These are phyloP conservation scores for Sturmia bella DNA, from an alignment of 2,888 invertebrate genomes.

Conservation along the genomic window DNA sequence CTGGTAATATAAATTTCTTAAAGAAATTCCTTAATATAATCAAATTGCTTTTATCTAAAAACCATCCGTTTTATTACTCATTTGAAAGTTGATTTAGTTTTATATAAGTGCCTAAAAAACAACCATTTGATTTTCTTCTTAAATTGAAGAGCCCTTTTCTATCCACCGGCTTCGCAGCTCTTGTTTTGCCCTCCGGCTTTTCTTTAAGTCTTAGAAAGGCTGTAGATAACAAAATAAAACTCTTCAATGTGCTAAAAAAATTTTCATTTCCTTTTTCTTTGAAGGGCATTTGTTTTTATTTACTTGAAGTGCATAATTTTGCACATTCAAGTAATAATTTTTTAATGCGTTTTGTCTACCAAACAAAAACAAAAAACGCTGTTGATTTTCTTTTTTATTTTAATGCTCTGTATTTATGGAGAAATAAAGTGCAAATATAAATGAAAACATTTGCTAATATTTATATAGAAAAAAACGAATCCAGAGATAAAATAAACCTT, in stretches of 20 bases:
- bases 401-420: constrained; percentile 47
- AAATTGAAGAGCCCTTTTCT: background rate
- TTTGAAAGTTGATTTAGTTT: no score
- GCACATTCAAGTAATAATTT: constrained; percentile 34
- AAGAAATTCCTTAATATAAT: no score
- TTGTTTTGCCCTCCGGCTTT: constrained; percentile 23
- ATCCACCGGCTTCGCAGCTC: background rate
- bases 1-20: no score
- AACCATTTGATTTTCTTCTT: background rate
- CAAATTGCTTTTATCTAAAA: no score
- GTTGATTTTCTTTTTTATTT: constrained; percentile 38
- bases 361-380: no score
- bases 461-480: no score
- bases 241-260: constrained; percentile 21
- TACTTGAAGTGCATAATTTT: constrained; percentile 25
- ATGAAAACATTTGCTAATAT: background rate
- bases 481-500: constrained; percentile 7
- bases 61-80: no score
- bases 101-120: no score
- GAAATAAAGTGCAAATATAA: constrained; percentile 26
- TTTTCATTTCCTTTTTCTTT: constrained; percentile 22
- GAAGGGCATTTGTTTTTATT: constrained; percentile 1
- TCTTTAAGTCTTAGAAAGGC: constrained; percentile 3
- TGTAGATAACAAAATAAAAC: background rate
- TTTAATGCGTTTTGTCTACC: constrained; percentile 24